A percentile compares a stretch with the other conserved stretches of the same genome.
Evolutionary conservation across 2,888 invertebrate genomes (phyloP).

Genomic region (Gymnocheta viridis): DNA sequence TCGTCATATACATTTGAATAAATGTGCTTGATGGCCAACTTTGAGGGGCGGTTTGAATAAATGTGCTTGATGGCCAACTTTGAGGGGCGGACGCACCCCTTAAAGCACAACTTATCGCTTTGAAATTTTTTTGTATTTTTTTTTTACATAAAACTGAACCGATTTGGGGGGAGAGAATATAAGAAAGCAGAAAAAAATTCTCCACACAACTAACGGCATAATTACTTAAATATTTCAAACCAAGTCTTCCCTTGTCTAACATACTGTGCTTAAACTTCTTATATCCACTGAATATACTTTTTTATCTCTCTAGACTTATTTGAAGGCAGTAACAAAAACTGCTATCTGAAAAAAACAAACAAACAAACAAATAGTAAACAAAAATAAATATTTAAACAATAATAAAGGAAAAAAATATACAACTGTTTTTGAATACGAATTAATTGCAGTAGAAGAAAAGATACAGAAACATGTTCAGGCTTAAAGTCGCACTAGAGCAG

Average conservation of each 20-base stretch:
- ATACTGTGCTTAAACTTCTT: neutral
- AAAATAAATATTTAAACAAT: conserved; percentile 43
- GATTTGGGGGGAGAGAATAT: no score
- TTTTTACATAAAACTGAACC: no score
- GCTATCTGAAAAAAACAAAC: neutral
- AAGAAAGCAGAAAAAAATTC: no score
- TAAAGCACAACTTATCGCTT: no score
- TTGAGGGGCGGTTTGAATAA: no score
- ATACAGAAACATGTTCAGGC: conserved; percentile 4
- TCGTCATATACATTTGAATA: no score
- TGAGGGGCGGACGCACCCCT: no score
- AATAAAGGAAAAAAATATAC: conserved; percentile 24
- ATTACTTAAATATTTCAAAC: neutral
- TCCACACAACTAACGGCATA: no score
- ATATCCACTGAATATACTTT: neutral
- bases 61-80: no score
- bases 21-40: no score
- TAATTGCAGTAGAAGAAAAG: conserved; percentile 2
- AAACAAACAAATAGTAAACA: conserved; percentile 19
- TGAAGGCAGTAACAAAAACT: neutral
- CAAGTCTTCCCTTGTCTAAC: neutral
- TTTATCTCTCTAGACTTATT: conserved; percentile 1
- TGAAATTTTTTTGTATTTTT: no score
- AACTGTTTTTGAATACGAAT: conserved; percentile 42
- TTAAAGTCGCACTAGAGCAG: conserved; percentile 35